A percentile compares a stretch with the other conserved stretches of the same genome.
Evolutionary conservation across 2,113 vertebrate species (phyloP).

Genomic region (Strix aluco): DNA sequence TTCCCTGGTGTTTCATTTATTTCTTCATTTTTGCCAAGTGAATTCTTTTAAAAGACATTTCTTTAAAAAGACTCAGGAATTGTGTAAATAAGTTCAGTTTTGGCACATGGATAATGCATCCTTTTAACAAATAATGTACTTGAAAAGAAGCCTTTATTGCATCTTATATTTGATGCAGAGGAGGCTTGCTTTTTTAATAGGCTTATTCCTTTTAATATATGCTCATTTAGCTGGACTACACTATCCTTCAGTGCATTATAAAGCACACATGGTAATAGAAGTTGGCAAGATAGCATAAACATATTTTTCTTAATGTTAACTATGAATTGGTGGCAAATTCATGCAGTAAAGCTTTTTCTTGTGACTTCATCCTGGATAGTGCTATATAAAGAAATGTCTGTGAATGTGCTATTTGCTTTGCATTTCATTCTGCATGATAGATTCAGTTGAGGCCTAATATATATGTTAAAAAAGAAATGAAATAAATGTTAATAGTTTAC

Average conservation of each 20-base stretch:
- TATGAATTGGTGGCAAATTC: not conserved
- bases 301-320: not conserved
- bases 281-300: not conserved
- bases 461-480: not conserved
- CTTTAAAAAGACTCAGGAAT: not conserved
- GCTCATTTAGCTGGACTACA: not conserved
- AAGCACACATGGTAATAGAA: not conserved
- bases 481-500: not conserved
- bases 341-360: not conserved
- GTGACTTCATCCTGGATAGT: not conserved
- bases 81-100: not conserved
- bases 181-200: not conserved
- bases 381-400: not conserved
- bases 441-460: not conserved
- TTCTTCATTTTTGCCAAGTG: not conserved
- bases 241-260: not conserved
- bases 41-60: not conserved
- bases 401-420: not conserved
- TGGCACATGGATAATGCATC: not conserved
- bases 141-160: not conserved
- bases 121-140: not conserved
- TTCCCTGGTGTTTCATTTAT: not conserved
- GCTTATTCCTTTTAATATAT: not conserved
- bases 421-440: not conserved
- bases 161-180: not conserved